Percentiles rank a stretch among this genome's conserved stretches.
phyloP scores from a whole-genome alignment of 2,113 vertebrate genomes.

The Halcyon malimbica region DNA sequence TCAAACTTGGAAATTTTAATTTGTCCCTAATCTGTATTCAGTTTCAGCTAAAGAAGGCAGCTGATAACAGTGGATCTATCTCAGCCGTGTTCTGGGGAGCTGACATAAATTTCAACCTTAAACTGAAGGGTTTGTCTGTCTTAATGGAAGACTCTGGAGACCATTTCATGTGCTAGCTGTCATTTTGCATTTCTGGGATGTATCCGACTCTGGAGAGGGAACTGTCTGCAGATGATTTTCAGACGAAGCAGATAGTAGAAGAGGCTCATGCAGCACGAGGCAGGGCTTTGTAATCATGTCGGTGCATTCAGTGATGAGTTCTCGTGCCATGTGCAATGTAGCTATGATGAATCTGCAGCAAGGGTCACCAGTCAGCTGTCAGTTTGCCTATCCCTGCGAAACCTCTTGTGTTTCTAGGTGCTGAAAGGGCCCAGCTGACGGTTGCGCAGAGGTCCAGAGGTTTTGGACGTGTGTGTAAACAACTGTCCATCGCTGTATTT shows the following conservation, averaged over 20 bases:
- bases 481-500: not conserved
- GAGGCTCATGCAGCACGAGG: not conserved
- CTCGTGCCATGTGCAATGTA: rapidly evolving
- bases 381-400: not conserved
- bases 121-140: not conserved
- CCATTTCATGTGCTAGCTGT: not conserved
- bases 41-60: not conserved
- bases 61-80: not conserved
- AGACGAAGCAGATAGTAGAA: not conserved
- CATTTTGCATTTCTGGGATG: slow-evolving; percentile 2
- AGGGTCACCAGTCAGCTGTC: not conserved
- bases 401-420: not conserved
- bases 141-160: slow-evolving; percentile 27
- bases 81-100: not conserved
- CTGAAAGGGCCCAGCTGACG: not conserved
- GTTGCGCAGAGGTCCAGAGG: not conserved
- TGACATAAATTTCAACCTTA: slow-evolving; percentile 35
- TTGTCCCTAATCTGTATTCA: slow-evolving; percentile 3
- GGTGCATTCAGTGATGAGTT: not conserved
- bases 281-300: rapidly evolving
- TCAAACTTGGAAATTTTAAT: slow-evolving; percentile 20
- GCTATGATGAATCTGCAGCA: not conserved
- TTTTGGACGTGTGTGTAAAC: not conserved
- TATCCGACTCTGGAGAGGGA: not conserved
- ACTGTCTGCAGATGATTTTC: not conserved